Evolutionary conservation across 2,113 vertebrate species (phyloP).

Genomic region (Platichthys stellatus): DNA sequence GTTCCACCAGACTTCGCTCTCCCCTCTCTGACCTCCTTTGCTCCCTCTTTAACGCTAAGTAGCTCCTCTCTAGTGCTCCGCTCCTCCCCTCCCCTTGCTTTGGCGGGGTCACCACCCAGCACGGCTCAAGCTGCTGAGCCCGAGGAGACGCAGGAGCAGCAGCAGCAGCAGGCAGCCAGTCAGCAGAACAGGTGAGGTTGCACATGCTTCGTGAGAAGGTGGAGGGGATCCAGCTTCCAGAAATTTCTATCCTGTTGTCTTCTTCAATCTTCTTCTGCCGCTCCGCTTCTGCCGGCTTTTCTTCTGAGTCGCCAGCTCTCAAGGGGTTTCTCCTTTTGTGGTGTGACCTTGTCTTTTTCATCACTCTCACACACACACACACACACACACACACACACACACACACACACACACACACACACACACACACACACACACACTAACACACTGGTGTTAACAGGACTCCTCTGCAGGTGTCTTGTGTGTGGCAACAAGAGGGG

Average conservation of each 20-base stretch:
- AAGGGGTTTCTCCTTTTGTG: conserved; percentile 50
- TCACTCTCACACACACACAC: conserved; percentile 33
- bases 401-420: conserved; percentile 32
- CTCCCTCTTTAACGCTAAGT: conserved; percentile 59
- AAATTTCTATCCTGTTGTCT: conserved; percentile 51
- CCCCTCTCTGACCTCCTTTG: conserved; percentile 70
- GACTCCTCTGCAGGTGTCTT: conserved; percentile 59
- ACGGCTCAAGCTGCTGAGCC: conserved; percentile 51
- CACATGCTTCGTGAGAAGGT: conserved; percentile 57
- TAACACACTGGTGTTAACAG: conserved; percentile 53
- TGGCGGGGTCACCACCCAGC: conserved; percentile 56
- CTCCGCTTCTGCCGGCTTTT: conserved; percentile 47
- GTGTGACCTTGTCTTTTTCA: conserved; percentile 61
- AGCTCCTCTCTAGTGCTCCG: conserved; percentile 50
- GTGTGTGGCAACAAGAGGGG: conserved; percentile 58
- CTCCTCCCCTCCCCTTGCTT: conserved; percentile 68
- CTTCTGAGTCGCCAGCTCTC: conserved; percentile 27
- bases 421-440: conserved; percentile 40
- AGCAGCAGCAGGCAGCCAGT: conserved; percentile 78
- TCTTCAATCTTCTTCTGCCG: conserved; percentile 34
- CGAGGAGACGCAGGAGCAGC: conserved; percentile 74
- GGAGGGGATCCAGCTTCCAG: conserved; percentile 45
- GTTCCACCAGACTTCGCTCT: conserved; percentile 53
- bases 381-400: conserved; percentile 39
- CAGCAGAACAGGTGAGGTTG: conserved; percentile 90